Evolutionary conservation across 2,888 invertebrate genomes (phyloP).

Genomic region (Phymatocera aterrima): DNA sequence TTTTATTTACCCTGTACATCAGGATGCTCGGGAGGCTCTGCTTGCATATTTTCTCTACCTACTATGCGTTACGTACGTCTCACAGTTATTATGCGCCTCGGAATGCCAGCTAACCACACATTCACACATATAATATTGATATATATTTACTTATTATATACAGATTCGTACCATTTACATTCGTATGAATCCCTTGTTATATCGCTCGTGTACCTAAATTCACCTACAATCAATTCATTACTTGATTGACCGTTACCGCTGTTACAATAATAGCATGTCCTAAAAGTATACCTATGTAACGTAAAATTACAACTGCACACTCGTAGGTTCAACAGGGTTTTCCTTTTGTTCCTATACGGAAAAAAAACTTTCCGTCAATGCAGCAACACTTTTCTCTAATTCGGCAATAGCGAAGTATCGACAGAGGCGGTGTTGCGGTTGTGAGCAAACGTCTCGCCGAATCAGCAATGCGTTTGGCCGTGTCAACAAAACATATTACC

Average conservation of each 20-base stretch:
- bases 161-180: background rate
- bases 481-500: too few species aligned
- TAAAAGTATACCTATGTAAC: background rate
- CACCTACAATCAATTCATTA: too few species aligned
- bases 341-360: too few species aligned
- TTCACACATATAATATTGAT: background rate
- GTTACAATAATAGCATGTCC: background rate
- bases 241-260: too few species aligned
- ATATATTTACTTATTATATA: background rate
- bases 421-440: too few species aligned
- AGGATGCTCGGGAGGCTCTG: slow-evolving; percentile 33
- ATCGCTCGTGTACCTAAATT: background rate
- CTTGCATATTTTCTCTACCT: slow-evolving; percentile 34
- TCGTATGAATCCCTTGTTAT: background rate
- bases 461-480: too few species aligned
- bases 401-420: too few species aligned
- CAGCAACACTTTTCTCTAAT: too few species aligned
- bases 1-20: slow-evolving; percentile 25
- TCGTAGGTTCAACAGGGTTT: background rate
- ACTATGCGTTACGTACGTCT: background rate
- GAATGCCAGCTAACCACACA: slow-evolving; percentile 33
- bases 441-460: too few species aligned
- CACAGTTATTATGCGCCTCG: slow-evolving; percentile 9
- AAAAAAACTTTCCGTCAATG: too few species aligned
- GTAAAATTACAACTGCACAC: slow-evolving; percentile 9